phyloP scores from a whole-genome alignment of 2,113 vertebrate genomes.

The Oncorhynchus clarkii region DNA sequence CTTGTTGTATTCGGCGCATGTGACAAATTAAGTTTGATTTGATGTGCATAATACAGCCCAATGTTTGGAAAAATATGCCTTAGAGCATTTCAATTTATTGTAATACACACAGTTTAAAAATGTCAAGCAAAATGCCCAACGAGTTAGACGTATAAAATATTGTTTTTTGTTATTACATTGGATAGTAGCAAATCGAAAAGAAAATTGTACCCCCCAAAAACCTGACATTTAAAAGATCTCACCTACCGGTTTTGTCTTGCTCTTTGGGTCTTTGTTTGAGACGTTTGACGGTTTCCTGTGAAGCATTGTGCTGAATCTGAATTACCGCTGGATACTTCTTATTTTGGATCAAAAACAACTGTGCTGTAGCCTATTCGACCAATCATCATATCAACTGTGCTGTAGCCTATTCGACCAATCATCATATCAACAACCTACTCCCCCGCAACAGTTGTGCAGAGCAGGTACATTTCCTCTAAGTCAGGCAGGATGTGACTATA shows the following conservation, averaged over 20 bases:
- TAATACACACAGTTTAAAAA: too few relatives aligned
- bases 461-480: not conserved
- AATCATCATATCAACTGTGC: not conserved
- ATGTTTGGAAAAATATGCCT: too few relatives aligned
- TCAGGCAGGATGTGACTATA: not conserved
- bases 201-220: not conserved
- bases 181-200: not conserved
- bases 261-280: constrained; percentile 80
- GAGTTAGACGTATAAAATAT: not conserved
- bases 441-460: not conserved
- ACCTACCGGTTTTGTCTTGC: constrained; percentile 82
- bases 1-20: too few relatives aligned
- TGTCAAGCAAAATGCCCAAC: too few relatives aligned
- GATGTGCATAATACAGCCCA: too few relatives aligned
- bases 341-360: not conserved
- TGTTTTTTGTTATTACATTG: not conserved
- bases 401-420: not conserved
- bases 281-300: constrained; percentile 82
- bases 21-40: too few relatives aligned
- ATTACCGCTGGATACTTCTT: not conserved
- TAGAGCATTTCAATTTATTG: too few relatives aligned
- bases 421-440: not conserved
- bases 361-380: not conserved
- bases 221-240: constrained; percentile 31
- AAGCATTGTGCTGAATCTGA: constrained; percentile 70